Evolutionary conservation across 2,888 invertebrate genomes (phyloP), one percentile per base, ranked within the genome.

Genomic region (Rhyacophila evoluta): DNA sequence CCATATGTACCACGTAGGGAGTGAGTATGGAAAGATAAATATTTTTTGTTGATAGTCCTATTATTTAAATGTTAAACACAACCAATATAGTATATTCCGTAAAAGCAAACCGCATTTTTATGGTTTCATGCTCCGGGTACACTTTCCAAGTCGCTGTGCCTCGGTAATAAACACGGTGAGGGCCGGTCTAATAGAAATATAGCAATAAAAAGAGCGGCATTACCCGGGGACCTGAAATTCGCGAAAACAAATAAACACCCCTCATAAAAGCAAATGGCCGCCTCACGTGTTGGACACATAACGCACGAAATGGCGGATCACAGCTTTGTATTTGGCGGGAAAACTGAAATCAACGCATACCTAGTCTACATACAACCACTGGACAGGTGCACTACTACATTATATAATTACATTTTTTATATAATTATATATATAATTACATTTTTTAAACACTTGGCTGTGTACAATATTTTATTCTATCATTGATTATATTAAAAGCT

Each of bases 151-250:
- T 41, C 73, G 72, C 37, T 37, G 15, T 37, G 41, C 55, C 55
- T 36, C 36, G 72, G 77, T 37, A 77, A 77, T 77, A 77, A 77
- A 78, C 80, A 68, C 78, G 37, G 73, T 74, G 74, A 80, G 77
- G 77, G 77, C 71, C 39, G 67, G 77, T 39, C 78, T 80, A 78
- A 80, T 80, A 78, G 80, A 78, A 80, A 78, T 78, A 80, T 78
- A 33, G 78, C 73, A 72, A 75, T 80, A 72, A 78, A 80, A 81
- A 72, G 77, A 78, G 69, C 12, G 68, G 55, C 78, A 74, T 41
- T 69, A 69, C 69, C 72, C 39, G 73, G 29, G 39, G 72, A 41
- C 68, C 73, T 73, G 39, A 81, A 79, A 81, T 75, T 80, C 80
- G 74, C 77, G 28, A 70, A 71, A 76, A 76, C 79, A 79, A 79